A percentile compares a stretch with the other conserved stretches of the same genome.
phyloP scores from a whole-genome alignment of 2,888 invertebrate species.

The Drosophila nigricruria region DNA sequence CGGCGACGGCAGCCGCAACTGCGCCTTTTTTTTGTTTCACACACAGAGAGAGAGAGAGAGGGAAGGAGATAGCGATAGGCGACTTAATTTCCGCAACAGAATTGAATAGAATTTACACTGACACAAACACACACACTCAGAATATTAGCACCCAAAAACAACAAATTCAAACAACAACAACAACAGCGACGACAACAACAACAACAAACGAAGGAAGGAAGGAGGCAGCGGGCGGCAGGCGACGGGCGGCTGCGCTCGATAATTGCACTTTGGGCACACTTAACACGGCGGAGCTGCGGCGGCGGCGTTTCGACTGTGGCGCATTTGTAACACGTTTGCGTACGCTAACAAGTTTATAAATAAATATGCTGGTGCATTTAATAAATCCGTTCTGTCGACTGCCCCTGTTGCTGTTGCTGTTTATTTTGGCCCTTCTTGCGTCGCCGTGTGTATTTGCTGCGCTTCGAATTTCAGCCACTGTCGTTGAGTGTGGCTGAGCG shows the following conservation, averaged over 20 bases:
- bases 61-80: conserved; percentile 16
- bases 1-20: conserved; percentile 47
- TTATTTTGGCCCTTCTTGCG: conserved; percentile 48
- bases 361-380: conserved; percentile 63
- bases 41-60: conserved; percentile 9
- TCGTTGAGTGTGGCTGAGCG: conserved; percentile 42
- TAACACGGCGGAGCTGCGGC: conserved; percentile 17
- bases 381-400: conserved; percentile 45
- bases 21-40: conserved; percentile 62
- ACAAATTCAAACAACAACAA: conserved; percentile 39
- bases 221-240: conserved; percentile 23
- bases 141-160: conserved; percentile 65
- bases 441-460: conserved; percentile 59
- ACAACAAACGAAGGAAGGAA: conserved; percentile 26
- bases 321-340: conserved; percentile 47
- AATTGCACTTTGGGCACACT: conserved; percentile 59
- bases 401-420: conserved; percentile 47
- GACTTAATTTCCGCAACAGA: conserved; percentile 59
- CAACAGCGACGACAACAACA: conserved; percentile 10
- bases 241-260: conserved; percentile 47
- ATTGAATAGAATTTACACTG: conserved; percentile 48
- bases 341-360: conserved; percentile 56
- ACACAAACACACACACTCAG: conserved; percentile 12
- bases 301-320: conserved; percentile 15
- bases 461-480: conserved; percentile 64